These are phyloP conservation scores for Perizoma affinitatum DNA, from an alignment of 2,888 invertebrate species.

Conservation along the genomic window DNA sequence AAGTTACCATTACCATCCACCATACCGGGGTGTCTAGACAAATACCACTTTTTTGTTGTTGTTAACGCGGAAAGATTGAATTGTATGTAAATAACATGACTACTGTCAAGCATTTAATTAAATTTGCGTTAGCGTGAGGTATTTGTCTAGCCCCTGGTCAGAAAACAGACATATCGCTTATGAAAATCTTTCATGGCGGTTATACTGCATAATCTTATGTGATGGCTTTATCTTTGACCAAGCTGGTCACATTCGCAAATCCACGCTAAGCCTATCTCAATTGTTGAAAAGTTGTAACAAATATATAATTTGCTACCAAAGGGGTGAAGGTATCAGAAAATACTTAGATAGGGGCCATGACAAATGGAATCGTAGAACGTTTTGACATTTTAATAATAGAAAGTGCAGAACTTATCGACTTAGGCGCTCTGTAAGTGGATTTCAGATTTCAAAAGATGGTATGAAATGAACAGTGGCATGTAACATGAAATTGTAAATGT, in stretches of 20 bases:
- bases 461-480: conserved; percentile 9
- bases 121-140: too few relatives aligned
- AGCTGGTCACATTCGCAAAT: conserved; percentile 19
- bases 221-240: conserved; percentile 17
- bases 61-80: too few relatives aligned
- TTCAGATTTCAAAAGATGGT: conserved; percentile 21
- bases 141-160: too few relatives aligned
- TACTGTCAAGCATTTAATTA: too few relatives aligned
- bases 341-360: conserved; percentile 52
- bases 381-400: conserved; percentile 60
- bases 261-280: conserved; percentile 42
- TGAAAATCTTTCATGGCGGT: background rate
- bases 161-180: too few relatives aligned
- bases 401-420: conserved; percentile 50
- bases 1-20: too few relatives aligned
- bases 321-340: conserved; percentile 58
- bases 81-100: too few relatives aligned
- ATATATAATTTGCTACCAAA: conserved; percentile 53
- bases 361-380: conserved; percentile 56
- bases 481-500: conserved; percentile 6
- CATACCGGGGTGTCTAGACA: too few relatives aligned
- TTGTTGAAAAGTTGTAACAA: conserved; percentile 43
- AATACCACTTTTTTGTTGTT: too few relatives aligned
- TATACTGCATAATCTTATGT: background rate
- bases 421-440: conserved; percentile 37